phyloP scores from a whole-genome alignment of 2,888 invertebrate genomes.

The Ophraella communa region DNA sequence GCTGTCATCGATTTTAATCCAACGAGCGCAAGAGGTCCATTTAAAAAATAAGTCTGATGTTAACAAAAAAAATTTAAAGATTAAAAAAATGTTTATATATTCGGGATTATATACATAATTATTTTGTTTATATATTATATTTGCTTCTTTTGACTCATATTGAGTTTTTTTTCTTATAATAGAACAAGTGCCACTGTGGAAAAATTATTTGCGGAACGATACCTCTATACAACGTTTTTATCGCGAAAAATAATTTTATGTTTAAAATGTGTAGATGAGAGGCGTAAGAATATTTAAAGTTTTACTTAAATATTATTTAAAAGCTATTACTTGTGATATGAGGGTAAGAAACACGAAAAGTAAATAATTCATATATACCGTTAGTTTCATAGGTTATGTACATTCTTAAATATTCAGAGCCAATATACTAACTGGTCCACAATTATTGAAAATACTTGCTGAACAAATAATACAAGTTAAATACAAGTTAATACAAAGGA shows the following conservation, averaged over 20 bases:
- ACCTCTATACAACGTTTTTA: background rate
- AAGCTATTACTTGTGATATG: background rate
- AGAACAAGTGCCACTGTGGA: background rate
- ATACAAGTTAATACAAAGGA: too few relatives aligned
- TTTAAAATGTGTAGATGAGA: background rate
- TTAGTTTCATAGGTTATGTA: too few relatives aligned
- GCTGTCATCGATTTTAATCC: background rate
- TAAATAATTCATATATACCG: too few relatives aligned
- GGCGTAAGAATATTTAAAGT: background rate
- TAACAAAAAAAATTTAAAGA: background rate
- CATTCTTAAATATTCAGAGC: too few relatives aligned
- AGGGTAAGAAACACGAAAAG: too few relatives aligned
- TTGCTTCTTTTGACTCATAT: slow-evolving; percentile 15
- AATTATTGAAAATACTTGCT: too few relatives aligned
- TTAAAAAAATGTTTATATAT: background rate
- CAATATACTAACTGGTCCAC: too few relatives aligned
- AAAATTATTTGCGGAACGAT: background rate
- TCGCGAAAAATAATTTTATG: background rate
- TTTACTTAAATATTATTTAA: background rate
- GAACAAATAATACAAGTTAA: too few relatives aligned
- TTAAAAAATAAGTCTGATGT: background rate
- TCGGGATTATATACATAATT: background rate
- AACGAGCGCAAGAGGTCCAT: background rate
- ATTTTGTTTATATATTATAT: slow-evolving; percentile 1
- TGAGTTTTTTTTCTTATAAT: slow-evolving; percentile 2